phyloP scores from a whole-genome alignment of 2,113 vertebrate species.

The Poicephalus gulielmi region DNA sequence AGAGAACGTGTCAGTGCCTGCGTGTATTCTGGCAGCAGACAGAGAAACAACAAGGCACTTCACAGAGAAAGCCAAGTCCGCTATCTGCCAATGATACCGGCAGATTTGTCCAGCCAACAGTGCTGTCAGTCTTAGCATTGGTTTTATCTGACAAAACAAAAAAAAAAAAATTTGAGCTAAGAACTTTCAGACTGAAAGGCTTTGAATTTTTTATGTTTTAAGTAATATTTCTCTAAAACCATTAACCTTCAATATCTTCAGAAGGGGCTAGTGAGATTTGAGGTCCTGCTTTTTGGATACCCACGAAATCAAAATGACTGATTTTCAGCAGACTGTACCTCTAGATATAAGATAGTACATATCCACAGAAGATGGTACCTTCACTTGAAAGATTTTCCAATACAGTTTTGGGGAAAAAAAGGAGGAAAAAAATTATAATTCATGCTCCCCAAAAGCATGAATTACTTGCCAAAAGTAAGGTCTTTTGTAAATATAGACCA shows the following conservation, averaged over 20 bases:
- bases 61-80: neutral
- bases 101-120: neutral
- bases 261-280: neutral
- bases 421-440: neutral
- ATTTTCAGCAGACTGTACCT: neutral
- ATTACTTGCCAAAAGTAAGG: neutral
- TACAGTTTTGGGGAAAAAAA: neutral
- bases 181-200: neutral
- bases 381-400: neutral
- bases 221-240: neutral
- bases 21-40: slow-evolving; percentile 15
- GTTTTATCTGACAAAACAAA: neutral
- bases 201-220: neutral
- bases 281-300: neutral
- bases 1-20: neutral
- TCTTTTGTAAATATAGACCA: neutral
- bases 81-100: neutral
- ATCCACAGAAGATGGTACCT: neutral
- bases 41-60: neutral
- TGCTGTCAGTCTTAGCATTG: neutral
- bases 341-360: neutral
- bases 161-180: neutral
- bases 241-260: neutral
- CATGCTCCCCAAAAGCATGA: neutral
- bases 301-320: neutral